Conservation (phyloP, 2,797 vertebrate genomes). For the Parauchenoglanis punctatus region DNA sequence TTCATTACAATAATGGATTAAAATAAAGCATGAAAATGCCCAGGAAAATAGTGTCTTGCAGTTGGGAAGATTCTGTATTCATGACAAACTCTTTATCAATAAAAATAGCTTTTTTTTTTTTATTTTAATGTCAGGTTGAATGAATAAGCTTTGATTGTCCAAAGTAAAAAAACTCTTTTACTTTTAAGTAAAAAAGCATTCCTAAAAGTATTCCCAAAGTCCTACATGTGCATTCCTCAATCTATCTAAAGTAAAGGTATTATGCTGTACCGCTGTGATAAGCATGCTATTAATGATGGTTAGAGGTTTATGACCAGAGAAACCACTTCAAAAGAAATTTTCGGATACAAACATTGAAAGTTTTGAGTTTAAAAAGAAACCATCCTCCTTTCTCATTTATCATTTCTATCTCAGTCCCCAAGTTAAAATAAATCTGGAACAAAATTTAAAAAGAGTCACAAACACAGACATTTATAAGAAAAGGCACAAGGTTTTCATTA, state of each 20-base stretch:
- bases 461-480: conserved; percentile 68
- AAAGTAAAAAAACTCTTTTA: background rate
- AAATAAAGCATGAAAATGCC: background rate
- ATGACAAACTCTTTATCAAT: background rate
- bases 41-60: background rate
- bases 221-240: background rate
- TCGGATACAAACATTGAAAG: background rate
- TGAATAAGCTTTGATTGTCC: background rate
- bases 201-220: background rate
- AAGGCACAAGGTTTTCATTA: conserved; percentile 73
- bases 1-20: background rate
- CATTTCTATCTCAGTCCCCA: background rate
- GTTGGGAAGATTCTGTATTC: background rate
- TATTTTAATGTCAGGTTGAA: background rate
- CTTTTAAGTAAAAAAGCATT: background rate
- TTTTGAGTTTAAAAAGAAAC: conserved; percentile 13
- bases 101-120: background rate
- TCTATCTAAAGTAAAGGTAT: background rate
- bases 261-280: background rate
- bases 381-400: background rate
- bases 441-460: conserved; percentile 48
- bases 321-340: background rate
- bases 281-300: background rate
- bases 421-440: conserved; percentile 45
- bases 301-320: conserved; percentile 1